These are phyloP conservation scores for Tangara arthus DNA, from an alignment of 2,797 vertebrate genomes.

Conservation along the genomic window DNA sequence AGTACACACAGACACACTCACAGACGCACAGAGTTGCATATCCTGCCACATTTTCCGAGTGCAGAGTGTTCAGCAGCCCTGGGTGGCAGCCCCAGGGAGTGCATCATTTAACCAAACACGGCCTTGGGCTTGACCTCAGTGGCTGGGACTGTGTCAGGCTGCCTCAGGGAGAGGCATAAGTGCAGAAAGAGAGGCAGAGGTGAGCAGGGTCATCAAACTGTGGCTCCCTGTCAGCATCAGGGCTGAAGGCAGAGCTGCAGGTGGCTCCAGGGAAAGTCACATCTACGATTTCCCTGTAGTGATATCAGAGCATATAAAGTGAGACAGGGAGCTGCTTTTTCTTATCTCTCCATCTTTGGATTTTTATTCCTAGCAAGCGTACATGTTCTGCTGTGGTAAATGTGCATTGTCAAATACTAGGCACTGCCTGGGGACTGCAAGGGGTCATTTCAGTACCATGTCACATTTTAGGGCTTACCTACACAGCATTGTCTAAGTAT, in stretches of 20 bases:
- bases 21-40: rapidly evolving
- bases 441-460: background rate
- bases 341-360: background rate
- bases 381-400: background rate
- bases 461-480: background rate
- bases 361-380: background rate
- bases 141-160: background rate
- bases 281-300: background rate
- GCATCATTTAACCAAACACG: background rate
- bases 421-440: background rate
- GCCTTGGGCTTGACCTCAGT: background rate
- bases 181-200: background rate
- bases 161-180: background rate
- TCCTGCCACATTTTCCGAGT: background rate
- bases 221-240: background rate
- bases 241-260: background rate
- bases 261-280: background rate
- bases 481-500: background rate
- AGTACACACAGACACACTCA: rapidly evolving
- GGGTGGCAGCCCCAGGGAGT: background rate
- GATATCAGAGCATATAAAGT: background rate
- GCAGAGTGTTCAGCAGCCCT: background rate
- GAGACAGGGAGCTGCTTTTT: background rate
- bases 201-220: background rate
- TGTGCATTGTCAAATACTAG: background rate